These are phyloP conservation scores for Epinephelus malabaricus DNA, from an alignment of 2,797 vertebrate genomes.

Conservation along the genomic window DNA sequence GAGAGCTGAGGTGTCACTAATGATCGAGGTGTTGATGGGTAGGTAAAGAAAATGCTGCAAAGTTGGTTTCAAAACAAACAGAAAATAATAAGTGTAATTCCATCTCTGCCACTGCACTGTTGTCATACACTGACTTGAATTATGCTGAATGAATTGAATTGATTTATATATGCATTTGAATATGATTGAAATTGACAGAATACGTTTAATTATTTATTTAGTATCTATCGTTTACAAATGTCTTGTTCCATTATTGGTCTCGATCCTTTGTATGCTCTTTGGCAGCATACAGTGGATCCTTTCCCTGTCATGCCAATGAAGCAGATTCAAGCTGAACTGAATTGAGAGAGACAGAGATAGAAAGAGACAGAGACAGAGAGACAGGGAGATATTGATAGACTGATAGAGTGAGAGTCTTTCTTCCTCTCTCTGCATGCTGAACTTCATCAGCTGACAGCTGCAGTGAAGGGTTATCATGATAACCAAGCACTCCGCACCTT, in stretches of 20 bases:
- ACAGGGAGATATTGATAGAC: slow-evolving; percentile 70
- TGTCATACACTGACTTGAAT: slow-evolving; percentile 14
- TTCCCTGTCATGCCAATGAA: slow-evolving; percentile 43
- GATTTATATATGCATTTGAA: slow-evolving; percentile 24
- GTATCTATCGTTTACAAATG: slow-evolving; percentile 48
- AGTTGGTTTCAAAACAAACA: slow-evolving; percentile 2
- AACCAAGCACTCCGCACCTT: slow-evolving; percentile 52
- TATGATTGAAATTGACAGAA: slow-evolving; percentile 53
- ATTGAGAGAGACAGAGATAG: slow-evolving; percentile 65
- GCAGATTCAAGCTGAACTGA: slow-evolving; percentile 63
- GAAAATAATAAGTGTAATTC: too few species aligned
- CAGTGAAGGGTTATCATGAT: slow-evolving; percentile 66
- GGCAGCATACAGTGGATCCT: slow-evolving; percentile 35
- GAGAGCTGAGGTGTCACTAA: neutral
- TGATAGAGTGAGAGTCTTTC: slow-evolving; percentile 53
- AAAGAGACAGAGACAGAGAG: slow-evolving; percentile 62
- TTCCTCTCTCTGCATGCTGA: slow-evolving; percentile 53
- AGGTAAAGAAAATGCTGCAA: neutral
- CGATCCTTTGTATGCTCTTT: slow-evolving; percentile 43
- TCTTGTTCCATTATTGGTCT: slow-evolving; percentile 53
- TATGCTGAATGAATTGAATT: slow-evolving; percentile 4
- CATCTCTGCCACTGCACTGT: neutral
- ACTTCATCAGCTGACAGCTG: slow-evolving; percentile 68
- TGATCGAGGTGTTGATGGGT: neutral
- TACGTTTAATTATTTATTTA: slow-evolving; percentile 52